Conservation (phyloP, 2,888 invertebrate species). For the Drosophila borborema region DNA sequence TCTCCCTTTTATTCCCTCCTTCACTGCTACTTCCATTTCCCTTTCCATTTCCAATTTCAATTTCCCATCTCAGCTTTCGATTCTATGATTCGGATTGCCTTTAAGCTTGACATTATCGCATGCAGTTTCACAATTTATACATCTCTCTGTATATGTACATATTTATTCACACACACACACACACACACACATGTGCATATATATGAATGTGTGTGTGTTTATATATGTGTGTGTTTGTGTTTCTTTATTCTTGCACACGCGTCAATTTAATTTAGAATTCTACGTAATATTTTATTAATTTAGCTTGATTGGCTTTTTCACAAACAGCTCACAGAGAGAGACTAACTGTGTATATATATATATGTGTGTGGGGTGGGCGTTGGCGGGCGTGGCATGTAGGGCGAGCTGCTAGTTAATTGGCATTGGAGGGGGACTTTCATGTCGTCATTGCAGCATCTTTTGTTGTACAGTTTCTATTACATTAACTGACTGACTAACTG, state of each 20-base stretch:
- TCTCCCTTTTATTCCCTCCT: background rate
- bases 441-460: slow-evolving; percentile 77
- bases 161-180: slow-evolving; percentile 7
- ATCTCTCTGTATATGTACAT: background rate
- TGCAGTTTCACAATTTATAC: slow-evolving; percentile 28
- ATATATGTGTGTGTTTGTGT: background rate
- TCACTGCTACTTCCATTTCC: background rate
- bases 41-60: background rate
- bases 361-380: slow-evolving; percentile 14
- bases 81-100: background rate
- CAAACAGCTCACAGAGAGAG: slow-evolving; percentile 55
- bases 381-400: background rate
- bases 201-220: background rate
- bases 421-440: slow-evolving; percentile 71
- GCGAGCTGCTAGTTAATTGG: slow-evolving; percentile 64
- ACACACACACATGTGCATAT: background rate
- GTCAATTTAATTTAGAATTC: slow-evolving; percentile 79
- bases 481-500: slow-evolving; percentile 60
- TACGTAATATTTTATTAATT: slow-evolving; percentile 80
- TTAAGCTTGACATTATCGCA: slow-evolving; percentile 13
- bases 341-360: background rate
- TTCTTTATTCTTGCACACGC: slow-evolving; percentile 67
- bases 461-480: slow-evolving; percentile 78
- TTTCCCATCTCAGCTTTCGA: background rate
- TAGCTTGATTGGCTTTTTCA: slow-evolving; percentile 80